Percentiles rank a stretch among this genome's conserved stretches.
Conservation (phyloP, 2,888 invertebrate genomes). For the Rhodophaea formosa region DNA sequence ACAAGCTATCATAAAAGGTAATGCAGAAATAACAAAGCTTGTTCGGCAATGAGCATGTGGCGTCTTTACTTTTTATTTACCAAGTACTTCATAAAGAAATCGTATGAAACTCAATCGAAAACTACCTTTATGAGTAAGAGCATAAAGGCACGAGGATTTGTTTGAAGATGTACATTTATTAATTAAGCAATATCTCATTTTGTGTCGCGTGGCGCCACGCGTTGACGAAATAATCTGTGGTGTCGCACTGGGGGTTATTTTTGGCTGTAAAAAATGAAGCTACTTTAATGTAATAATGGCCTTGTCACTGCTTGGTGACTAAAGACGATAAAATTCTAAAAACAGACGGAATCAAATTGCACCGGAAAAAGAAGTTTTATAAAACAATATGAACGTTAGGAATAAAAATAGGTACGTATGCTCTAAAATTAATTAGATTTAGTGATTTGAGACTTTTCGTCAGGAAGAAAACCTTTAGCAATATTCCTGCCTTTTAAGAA, state of each 20-base stretch:
- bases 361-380: not conserved
- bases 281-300: conserved; percentile 21
- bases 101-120: conserved; percentile 28
- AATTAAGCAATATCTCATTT: conserved; percentile 72
- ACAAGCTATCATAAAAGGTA: too few relatives aligned
- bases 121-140: conserved; percentile 31
- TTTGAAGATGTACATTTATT: conserved; percentile 45
- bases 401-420: too few relatives aligned
- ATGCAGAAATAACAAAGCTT: too few relatives aligned
- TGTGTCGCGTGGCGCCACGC: conserved; percentile 46
- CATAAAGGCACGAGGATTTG: conserved; percentile 34
- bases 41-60: too few relatives aligned
- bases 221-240: conserved; percentile 61
- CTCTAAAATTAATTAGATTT: too few relatives aligned
- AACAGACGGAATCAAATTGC: not conserved
- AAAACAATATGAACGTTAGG: not conserved
- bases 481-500: too few relatives aligned
- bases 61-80: conserved; percentile 39
- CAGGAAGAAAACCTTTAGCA: too few relatives aligned
- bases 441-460: too few relatives aligned
- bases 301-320: not conserved
- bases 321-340: not conserved
- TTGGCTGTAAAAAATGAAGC: conserved; percentile 24
- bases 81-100: conserved; percentile 26
- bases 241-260: conserved; percentile 56